A percentile compares a stretch with the other conserved stretches of the same genome.
These are phyloP conservation scores for Virgularia gustaviana DNA, from an alignment of 92 coral and sea anemone species.

Conservation along the genomic window DNA sequence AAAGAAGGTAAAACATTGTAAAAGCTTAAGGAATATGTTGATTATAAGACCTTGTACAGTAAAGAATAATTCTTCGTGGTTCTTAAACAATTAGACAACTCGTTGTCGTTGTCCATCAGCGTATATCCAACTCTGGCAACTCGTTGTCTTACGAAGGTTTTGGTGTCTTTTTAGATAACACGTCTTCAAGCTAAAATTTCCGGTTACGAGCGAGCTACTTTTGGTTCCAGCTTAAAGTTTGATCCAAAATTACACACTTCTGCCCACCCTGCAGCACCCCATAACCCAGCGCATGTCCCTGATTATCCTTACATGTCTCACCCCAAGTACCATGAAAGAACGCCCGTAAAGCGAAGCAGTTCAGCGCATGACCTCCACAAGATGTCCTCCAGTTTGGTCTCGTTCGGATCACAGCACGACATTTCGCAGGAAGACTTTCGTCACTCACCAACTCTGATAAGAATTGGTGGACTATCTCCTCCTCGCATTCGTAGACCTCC, in stretches of 20 bases:
- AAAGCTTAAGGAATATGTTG: no score
- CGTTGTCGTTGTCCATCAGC: not conserved
- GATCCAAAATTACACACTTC: conserved; percentile 5
- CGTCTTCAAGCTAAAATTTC: conserved; percentile 92
- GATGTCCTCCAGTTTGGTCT: conserved; percentile 46
- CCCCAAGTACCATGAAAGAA: not conserved
- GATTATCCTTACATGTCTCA: not conserved
- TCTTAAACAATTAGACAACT: no score
- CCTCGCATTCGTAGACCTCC: not conserved
- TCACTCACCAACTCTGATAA: not conserved
- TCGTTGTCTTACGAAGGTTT: not conserved
- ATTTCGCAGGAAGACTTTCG: not conserved
- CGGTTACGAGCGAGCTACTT: conserved; percentile 96
- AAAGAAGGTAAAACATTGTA: no score
- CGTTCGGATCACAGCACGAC: conserved; percentile 5
- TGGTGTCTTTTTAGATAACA: conserved; percentile 57
- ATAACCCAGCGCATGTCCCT: not conserved
- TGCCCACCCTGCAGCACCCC: not conserved
- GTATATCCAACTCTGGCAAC: not conserved
- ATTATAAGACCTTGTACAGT: no score
- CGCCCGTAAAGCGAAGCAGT: conserved; percentile 55
- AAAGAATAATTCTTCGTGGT: no score
- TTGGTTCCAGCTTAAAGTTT: conserved; percentile 55
- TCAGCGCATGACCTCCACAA: conserved; percentile 83
- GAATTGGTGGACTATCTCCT: no score